Evolutionary conservation across 2,797 vertebrate species (phyloP).

Genomic region (Leucoraja ocellata): DNA sequence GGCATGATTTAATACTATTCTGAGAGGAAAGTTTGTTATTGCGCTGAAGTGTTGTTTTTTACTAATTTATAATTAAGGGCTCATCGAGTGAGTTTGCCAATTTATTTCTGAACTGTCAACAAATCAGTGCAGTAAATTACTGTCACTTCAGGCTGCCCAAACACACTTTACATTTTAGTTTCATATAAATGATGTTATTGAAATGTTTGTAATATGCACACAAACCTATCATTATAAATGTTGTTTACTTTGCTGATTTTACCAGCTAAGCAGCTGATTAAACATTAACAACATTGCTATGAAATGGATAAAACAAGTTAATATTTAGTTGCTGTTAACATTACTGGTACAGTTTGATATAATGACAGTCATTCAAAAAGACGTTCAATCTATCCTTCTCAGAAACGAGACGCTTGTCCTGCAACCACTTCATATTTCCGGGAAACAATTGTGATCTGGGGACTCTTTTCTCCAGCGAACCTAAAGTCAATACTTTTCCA

Average conservation of each 20-base stretch:
- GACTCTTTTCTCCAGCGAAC: conserved; percentile 15
- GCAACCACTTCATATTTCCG: neutral
- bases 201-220: neutral
- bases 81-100: neutral
- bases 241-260: neutral
- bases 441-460: neutral
- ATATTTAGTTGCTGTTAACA: neutral
- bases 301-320: neutral
- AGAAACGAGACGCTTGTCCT: neutral
- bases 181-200: neutral
- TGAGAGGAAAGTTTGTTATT: neutral
- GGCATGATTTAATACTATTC: neutral
- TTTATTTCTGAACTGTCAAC: neutral
- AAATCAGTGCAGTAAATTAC: too few species aligned
- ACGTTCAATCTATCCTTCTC: neutral
- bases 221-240: neutral
- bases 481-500: conserved; percentile 17
- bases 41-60: neutral
- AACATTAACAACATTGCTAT: neutral
- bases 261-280: neutral
- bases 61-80: neutral
- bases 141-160: neutral
- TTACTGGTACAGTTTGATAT: neutral
- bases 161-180: neutral
- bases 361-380: neutral